Evolutionary conservation across 2,113 vertebrate species (phyloP), one percentile per base, ranked within the genome.

Genomic region (Proterorhinus semilunaris): DNA sequence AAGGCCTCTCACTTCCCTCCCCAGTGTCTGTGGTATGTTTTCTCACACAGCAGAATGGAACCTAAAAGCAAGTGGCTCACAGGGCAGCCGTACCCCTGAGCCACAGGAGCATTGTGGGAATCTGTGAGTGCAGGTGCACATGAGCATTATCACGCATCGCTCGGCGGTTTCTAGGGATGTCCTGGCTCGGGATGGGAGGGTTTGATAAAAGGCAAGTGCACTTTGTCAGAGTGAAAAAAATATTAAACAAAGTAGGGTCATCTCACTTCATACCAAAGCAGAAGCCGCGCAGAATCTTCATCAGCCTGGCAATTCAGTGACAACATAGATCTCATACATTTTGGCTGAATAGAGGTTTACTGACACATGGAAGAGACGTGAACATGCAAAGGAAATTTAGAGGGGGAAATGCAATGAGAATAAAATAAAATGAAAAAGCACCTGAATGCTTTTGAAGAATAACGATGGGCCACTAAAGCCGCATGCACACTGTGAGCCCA

Each of bases 101-200:
- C 80, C 66, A 71, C 43, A 47, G 55, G 58, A 70, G 61, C 54
- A 59, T 63, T 78, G 72, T 78, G 75, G 67, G 78, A 74, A 74
- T 65, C 71, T 76, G 55, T 80, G 49, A n/a, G 49, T 55, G 66
- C 36, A 76, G 80, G 64, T 80, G 59, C 72, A 79, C 79, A 77
- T 84, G 79, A 78, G 80, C 66, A 27, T 68, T 83, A 81, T 72
- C 81, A 76, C 82, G 83, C 66, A 81, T 80, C 78, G 66, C 67
- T 78, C 62, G 83, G 76, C 70, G 58, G 72, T 83, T 83, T 74
- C 71, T 77, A 63, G 72, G 65, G 66, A 57, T 11, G 64, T 47
- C 50, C 61, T 51, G 12, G 65, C 67, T 70, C 59, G 65, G 72
- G 61, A 65, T 70, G 69, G 52, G 59, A 45, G 57, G 51, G 61